A percentile compares a stretch with the other conserved stretches of the same genome.
phyloP scores from a whole-genome alignment of 2,113 vertebrate genomes.

The Python bivittatus region DNA sequence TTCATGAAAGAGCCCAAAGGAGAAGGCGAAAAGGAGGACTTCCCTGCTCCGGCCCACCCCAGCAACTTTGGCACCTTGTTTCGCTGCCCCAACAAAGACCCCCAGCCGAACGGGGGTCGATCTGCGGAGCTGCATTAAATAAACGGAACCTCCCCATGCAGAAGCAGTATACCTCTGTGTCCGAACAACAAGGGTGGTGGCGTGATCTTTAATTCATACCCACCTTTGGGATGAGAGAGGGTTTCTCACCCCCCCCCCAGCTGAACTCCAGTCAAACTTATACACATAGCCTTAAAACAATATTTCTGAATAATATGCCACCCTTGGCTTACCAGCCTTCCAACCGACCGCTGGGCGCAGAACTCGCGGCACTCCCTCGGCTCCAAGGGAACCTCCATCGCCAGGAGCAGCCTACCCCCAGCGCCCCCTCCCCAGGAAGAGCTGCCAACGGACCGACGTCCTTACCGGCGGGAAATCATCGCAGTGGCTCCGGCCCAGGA shows the following conservation, averaged over 20 bases:
- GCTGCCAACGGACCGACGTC: no score
- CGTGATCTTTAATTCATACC: not conserved
- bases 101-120: not conserved
- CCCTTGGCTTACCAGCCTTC: no score
- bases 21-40: not conserved
- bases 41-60: fast-evolving
- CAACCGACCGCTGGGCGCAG: no score
- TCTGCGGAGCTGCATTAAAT: not conserved
- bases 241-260: no score
- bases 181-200: no score
- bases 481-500: slow-evolving; percentile 39
- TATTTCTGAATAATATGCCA: no score
- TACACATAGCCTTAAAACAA: no score
- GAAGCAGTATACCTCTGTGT: not conserved
- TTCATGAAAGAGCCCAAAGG: not conserved
- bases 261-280: no score
- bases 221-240: no score
- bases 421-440: no score
- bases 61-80: not conserved
- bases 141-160: not conserved
- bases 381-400: not conserved
- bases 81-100: not conserved
- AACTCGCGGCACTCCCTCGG: no score
- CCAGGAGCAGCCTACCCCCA: not conserved
- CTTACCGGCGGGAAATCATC: slow-evolving; percentile 90